phyloP scores from a whole-genome alignment of 2,888 invertebrate species.

The Ichneumoninae sp. region DNA sequence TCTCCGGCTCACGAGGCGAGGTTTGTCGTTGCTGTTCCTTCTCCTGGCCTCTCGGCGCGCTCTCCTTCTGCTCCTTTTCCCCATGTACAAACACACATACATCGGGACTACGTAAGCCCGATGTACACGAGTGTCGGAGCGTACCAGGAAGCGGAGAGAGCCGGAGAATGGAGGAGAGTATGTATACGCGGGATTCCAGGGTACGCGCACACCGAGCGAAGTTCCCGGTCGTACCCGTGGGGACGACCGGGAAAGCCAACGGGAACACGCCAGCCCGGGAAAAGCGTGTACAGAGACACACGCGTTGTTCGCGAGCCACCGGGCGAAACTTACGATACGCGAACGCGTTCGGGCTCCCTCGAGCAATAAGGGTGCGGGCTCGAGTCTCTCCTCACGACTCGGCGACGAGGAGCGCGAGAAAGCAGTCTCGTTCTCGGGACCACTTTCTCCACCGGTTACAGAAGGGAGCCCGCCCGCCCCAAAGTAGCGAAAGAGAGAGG shows the following conservation, averaged over 20 bases:
- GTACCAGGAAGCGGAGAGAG: slow-evolving; percentile 36
- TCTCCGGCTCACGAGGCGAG: slow-evolving; percentile 80
- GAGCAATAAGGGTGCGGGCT: slow-evolving; percentile 68
- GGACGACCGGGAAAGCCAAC: slow-evolving; percentile 48
- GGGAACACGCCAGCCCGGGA: slow-evolving; percentile 48
- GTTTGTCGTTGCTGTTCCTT: slow-evolving; percentile 73
- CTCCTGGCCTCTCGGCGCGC: slow-evolving; percentile 60
- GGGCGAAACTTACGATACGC: slow-evolving; percentile 77
- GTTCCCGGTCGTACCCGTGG: slow-evolving; percentile 37
- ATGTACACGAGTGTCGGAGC: slow-evolving; percentile 40
- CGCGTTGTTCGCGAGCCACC: slow-evolving; percentile 50
- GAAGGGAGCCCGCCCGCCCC: slow-evolving; percentile 10
- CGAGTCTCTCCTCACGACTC: slow-evolving; percentile 23
- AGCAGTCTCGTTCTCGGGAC: slow-evolving; percentile 2
- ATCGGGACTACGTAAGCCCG: slow-evolving; percentile 27
- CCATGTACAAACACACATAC: slow-evolving; percentile 28
- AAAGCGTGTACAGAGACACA: slow-evolving; percentile 41
- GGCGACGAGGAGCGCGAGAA: slow-evolving; percentile 8
- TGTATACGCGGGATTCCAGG: slow-evolving; percentile 44
- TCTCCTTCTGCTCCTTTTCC: slow-evolving; percentile 64
- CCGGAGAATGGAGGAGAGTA: slow-evolving; percentile 36
- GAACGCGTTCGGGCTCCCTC: slow-evolving; percentile 72
- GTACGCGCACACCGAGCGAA: slow-evolving; percentile 45
- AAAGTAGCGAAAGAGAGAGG: slow-evolving; percentile 64
- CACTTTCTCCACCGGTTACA: slow-evolving; percentile 20